Conservation (phyloP, 2,797 vertebrate genomes). For the Ptychobarbus kaznakovi region DNA sequence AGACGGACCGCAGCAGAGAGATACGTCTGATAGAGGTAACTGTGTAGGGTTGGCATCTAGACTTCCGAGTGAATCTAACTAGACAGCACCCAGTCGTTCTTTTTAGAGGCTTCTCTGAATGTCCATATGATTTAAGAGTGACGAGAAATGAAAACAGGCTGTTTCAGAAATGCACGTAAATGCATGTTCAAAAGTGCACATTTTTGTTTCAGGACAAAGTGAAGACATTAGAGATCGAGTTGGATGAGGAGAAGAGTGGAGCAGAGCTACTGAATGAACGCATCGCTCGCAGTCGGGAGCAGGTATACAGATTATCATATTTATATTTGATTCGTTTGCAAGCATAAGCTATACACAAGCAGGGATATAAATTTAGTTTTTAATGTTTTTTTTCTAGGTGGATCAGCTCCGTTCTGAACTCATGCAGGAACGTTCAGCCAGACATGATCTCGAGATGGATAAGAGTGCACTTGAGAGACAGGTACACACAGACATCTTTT, state of each 20-base stretch:
- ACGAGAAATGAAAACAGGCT: background rate
- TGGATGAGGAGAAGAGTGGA: slow-evolving; percentile 88
- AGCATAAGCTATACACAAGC: background rate
- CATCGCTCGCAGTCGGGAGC: slow-evolving; percentile 85
- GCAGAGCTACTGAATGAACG: slow-evolving; percentile 89
- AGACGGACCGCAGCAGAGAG: slow-evolving; percentile 85
- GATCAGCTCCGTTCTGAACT: slow-evolving; percentile 92
- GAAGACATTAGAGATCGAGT: slow-evolving; percentile 86
- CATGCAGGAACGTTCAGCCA: slow-evolving; percentile 88
- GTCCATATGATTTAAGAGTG: background rate
- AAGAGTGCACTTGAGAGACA: slow-evolving; percentile 91
- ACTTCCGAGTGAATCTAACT: background rate
- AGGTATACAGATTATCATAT: slow-evolving; percentile 78
- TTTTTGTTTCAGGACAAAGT: slow-evolving; percentile 83
- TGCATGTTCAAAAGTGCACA: background rate
- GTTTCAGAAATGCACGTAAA: background rate
- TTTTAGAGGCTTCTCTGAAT: background rate
- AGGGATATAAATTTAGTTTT: background rate
- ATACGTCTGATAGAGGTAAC: slow-evolving; percentile 86
- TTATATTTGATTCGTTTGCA: background rate
- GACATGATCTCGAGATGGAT: slow-evolving; percentile 95
- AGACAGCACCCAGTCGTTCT: background rate
- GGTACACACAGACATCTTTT: slow-evolving; percentile 68
- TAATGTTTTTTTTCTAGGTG: slow-evolving; percentile 73
- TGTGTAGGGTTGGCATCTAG: background rate